Evolutionary conservation across 2,113 vertebrate species (phyloP).

Genomic region (Alexandromys fortis): DNA sequence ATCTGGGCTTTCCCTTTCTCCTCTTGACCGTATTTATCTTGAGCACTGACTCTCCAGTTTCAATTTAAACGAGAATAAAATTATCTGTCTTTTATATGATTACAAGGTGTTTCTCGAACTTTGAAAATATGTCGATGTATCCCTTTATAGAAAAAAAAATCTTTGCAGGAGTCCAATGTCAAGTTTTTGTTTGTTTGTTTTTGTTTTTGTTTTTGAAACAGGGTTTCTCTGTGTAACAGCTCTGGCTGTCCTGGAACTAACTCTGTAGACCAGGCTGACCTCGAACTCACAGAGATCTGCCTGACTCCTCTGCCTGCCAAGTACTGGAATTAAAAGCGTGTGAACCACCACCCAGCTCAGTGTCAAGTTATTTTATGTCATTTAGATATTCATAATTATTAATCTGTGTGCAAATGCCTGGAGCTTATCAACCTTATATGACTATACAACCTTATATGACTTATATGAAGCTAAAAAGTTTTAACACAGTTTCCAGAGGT

Average conservation of each 20-base stretch:
- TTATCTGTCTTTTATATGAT: neutral
- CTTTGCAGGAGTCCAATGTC: neutral
- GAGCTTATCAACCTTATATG: neutral
- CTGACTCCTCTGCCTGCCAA: too few species aligned
- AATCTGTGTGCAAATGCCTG: neutral
- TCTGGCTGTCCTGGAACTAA: too few species aligned
- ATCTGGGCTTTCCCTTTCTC: neutral
- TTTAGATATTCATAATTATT: constrained; percentile 17
- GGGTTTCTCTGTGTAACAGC: too few species aligned
- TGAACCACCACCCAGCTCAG: neutral
- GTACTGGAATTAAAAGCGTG: too few species aligned
- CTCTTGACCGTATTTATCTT: neutral
- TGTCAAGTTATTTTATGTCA: constrained; percentile 26
- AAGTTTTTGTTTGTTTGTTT: neutral
- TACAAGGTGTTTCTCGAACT: neutral
- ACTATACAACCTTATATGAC: neutral
- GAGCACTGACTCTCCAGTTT: neutral
- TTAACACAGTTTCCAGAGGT: constrained; percentile 29
- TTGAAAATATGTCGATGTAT: neutral
- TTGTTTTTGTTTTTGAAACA: too few species aligned
- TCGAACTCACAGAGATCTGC: too few species aligned
- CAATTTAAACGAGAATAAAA: constrained; percentile 24
- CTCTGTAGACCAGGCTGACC: too few species aligned
- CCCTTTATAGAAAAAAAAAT: neutral
- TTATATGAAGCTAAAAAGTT: neutral